A percentile compares a stretch with the other conserved stretches of the same genome.
Evolutionary conservation across 2,113 vertebrate genomes (phyloP).

Genomic region (Condylura cristata): DNA sequence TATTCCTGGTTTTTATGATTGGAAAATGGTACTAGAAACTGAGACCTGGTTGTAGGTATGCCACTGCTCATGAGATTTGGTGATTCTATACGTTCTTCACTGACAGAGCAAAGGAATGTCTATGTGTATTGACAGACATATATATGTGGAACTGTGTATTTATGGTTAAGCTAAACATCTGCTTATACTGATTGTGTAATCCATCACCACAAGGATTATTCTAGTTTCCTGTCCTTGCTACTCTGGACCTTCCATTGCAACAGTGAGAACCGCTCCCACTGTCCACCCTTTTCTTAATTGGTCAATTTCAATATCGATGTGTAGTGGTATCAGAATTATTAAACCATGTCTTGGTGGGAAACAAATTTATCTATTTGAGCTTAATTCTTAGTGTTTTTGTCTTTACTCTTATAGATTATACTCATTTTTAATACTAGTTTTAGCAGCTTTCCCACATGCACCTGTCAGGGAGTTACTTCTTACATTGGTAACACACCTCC

Average conservation of each 20-base stretch:
- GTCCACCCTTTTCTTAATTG: neutral
- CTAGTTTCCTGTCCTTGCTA: neutral
- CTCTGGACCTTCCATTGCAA: neutral
- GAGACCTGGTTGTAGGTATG: neutral
- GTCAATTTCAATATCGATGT: neutral
- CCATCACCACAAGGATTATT: neutral
- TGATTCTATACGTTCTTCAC: neutral
- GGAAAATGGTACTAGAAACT: neutral
- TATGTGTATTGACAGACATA: neutral
- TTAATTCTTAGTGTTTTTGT: neutral
- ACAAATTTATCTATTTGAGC: neutral
- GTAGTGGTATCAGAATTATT: neutral
- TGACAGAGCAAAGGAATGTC: neutral
- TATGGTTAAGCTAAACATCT: neutral
- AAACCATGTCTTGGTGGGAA: neutral
- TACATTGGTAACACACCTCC: neutral
- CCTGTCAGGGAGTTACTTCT: neutral
- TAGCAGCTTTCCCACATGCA: neutral
- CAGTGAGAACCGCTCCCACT: neutral
- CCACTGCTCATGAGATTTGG: neutral
- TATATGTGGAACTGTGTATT: neutral
- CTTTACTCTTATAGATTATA: neutral
- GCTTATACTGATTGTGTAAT: neutral
- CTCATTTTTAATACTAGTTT: neutral
- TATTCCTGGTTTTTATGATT: neutral